Percentiles rank a stretch among this genome's conserved stretches.
Evolutionary conservation across 2,888 invertebrate species (phyloP).

Genomic region (Lasioglossum malachurum): DNA sequence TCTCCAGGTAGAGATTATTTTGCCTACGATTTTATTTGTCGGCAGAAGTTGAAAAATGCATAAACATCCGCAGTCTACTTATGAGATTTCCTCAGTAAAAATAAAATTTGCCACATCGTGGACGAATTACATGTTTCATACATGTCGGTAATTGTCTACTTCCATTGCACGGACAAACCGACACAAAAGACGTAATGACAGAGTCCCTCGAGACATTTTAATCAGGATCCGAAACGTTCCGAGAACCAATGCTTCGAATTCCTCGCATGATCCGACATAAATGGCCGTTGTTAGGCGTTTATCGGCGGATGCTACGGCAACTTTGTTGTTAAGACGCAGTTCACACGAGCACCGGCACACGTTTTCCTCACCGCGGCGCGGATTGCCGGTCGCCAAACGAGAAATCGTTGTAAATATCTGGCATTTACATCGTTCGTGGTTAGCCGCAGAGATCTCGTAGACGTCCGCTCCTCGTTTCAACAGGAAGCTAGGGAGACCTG

Average conservation of each 20-base stretch:
- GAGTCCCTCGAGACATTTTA: neutral
- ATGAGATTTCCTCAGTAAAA: no score
- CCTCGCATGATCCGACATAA: neutral
- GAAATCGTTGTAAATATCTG: slow-evolving; percentile 53
- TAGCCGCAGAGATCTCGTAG: slow-evolving; percentile 52
- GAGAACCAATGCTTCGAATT: neutral
- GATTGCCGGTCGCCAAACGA: slow-evolving; percentile 32
- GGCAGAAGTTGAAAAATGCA: no score
- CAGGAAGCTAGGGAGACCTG: neutral
- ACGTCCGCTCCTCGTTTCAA: neutral
- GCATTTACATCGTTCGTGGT: slow-evolving; percentile 62
- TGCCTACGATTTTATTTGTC: no score
- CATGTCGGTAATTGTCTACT: neutral
- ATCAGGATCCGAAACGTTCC: neutral
- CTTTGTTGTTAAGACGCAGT: neutral
- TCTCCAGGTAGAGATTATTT: no score
- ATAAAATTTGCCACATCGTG: no score
- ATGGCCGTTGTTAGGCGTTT: neutral
- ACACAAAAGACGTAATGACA: neutral
- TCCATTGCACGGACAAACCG: neutral
- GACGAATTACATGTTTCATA: neutral
- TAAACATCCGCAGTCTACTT: no score
- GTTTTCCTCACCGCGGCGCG: slow-evolving; percentile 19
- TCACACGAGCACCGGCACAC: neutral
- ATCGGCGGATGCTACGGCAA: neutral